Evolutionary conservation across 2,797 vertebrate species (phyloP).

Genomic region (Manis javanica): DNA sequence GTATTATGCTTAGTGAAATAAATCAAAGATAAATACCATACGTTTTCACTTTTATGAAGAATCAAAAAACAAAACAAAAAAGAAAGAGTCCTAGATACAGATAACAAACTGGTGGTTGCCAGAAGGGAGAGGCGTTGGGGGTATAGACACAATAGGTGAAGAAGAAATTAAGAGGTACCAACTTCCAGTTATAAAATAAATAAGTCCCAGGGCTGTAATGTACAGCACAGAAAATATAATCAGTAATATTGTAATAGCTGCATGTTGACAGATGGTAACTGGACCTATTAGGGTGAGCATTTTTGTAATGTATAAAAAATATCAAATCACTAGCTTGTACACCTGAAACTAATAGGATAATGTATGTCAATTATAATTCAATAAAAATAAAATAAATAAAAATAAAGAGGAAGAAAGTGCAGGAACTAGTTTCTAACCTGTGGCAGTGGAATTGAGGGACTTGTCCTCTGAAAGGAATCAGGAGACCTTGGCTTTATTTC

Average conservation of each 20-base stretch:
- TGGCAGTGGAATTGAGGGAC: background rate
- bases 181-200: background rate
- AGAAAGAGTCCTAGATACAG: background rate
- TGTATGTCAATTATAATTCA: background rate
- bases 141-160: background rate
- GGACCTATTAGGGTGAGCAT: background rate
- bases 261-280: background rate
- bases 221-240: background rate
- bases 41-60: background rate
- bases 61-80: background rate
- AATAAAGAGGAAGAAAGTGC: background rate
- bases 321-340: background rate
- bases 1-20: background rate
- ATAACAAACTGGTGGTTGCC: background rate
- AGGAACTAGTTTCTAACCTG: background rate
- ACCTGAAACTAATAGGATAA: background rate
- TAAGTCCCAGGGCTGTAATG: background rate
- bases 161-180: background rate
- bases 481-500: background rate
- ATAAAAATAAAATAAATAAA: background rate
- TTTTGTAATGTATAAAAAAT: background rate
- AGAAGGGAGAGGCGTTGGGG: background rate
- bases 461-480: background rate
- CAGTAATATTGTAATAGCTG: background rate
- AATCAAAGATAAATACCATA: background rate